Evolutionary conservation across 2,797 vertebrate genomes (phyloP).

Genomic region (Phrynocephalus forsythii): DNA sequence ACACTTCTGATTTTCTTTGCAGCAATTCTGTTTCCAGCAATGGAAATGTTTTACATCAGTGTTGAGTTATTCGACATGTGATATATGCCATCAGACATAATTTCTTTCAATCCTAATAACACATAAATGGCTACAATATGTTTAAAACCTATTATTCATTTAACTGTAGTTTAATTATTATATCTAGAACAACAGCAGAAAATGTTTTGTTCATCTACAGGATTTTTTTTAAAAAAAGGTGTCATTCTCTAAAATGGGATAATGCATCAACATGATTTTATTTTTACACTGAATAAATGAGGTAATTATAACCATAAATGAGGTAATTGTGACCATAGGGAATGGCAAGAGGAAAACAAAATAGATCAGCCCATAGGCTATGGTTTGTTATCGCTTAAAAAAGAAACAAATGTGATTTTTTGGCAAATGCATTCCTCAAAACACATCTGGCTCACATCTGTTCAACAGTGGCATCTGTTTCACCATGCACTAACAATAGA

Average conservation of each 20-base stretch:
- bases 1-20: neutral
- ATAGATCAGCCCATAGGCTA: conserved; percentile 9
- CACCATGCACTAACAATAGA: neutral
- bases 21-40: neutral
- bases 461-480: conserved; percentile 16
- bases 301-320: conserved; percentile 18
- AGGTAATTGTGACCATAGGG: conserved; percentile 3
- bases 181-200: neutral
- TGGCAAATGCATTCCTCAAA: neutral
- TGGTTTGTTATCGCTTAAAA: conserved; percentile 18
- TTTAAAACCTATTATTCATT: conserved; percentile 6
- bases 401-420: neutral
- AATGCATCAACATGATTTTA: too few species aligned
- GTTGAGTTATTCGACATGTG: neutral
- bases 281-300: conserved; percentile 19
- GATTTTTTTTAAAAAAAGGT: conserved; percentile 2
- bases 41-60: neutral
- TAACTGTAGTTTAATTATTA: neutral
- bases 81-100: neutral
- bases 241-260: neutral
- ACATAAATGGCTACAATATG: neutral
- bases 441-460: conserved; percentile 33
- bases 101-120: neutral
- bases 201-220: neutral
- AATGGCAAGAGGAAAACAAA: neutral